These are phyloP conservation scores for Brachypodius melanocephalos DNA, from an alignment of 2,113 vertebrate species.

Conservation along the genomic window DNA sequence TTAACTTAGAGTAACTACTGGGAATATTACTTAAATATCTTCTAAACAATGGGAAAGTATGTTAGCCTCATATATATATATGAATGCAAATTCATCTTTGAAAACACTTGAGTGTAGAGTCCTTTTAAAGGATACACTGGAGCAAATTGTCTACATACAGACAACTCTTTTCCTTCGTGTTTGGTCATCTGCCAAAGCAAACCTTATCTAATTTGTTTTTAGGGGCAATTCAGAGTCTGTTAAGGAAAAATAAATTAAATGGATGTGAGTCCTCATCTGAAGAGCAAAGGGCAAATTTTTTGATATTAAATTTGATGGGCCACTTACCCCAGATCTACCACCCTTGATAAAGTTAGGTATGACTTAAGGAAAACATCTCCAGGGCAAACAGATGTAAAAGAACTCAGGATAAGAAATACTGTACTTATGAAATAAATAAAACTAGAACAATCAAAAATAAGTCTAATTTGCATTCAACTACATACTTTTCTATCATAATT, in stretches of 20 bases:
- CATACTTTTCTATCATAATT: neutral
- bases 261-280: neutral
- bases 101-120: neutral
- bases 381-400: neutral
- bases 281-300: neutral
- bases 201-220: neutral
- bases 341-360: neutral
- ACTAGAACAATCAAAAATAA: neutral
- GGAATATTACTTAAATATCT: neutral
- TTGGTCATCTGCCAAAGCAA: neutral
- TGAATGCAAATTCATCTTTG: neutral
- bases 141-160: neutral
- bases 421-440: neutral
- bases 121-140: neutral
- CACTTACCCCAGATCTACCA: neutral
- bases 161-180: neutral
- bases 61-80: neutral
- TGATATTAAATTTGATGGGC: neutral
- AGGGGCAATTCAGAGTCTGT: neutral
- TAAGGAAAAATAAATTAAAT: neutral
- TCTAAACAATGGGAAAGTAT: neutral
- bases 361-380: neutral
- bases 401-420: neutral
- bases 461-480: neutral
- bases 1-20: neutral